A percentile compares a stretch with the other conserved stretches of the same genome.
Evolutionary conservation across 1,140 invertebrate species (phyloP).

Genomic region (Parapsyche elsis): DNA sequence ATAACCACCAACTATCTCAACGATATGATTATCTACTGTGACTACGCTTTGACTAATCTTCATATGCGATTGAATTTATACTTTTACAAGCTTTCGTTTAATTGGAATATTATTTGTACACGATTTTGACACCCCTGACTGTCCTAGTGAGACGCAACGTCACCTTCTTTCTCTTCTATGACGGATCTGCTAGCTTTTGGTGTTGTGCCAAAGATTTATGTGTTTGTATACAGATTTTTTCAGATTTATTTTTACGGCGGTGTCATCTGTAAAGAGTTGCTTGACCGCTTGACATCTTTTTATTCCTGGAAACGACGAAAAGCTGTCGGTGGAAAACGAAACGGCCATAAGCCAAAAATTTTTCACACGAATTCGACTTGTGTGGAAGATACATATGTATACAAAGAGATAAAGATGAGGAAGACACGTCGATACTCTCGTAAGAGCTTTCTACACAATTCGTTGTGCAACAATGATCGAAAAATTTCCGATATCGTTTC

Average conservation of each 20-base stretch:
- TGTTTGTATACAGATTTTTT: slow-evolving; percentile 46
- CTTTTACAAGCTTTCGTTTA: too few species aligned
- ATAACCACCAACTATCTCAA: too few species aligned
- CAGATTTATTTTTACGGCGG: slow-evolving; percentile 38
- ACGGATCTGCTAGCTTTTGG: slow-evolving; percentile 33
- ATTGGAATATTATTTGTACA: background rate
- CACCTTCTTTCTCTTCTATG: slow-evolving; percentile 34
- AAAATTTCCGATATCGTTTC: slow-evolving; percentile 1
- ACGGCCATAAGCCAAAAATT: background rate
- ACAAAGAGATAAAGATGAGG: too few species aligned
- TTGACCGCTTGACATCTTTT: slow-evolving; percentile 48
- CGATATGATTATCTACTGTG: too few species aligned
- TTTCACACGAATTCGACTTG: background rate
- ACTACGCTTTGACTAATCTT: too few species aligned
- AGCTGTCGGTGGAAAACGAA: background rate
- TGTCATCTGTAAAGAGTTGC: slow-evolving; percentile 42
- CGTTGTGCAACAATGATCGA: slow-evolving; percentile 15
- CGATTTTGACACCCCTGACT: background rate
- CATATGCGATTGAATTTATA: too few species aligned
- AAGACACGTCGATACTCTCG: background rate
- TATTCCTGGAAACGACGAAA: slow-evolving; percentile 31
- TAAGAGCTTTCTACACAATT: background rate
- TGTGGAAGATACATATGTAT: too few species aligned
- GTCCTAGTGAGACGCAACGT: background rate
- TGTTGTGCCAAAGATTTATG: slow-evolving; percentile 45